Evolutionary conservation across 2,888 invertebrate genomes (phyloP).

Genomic region (Spisula solida): DNA sequence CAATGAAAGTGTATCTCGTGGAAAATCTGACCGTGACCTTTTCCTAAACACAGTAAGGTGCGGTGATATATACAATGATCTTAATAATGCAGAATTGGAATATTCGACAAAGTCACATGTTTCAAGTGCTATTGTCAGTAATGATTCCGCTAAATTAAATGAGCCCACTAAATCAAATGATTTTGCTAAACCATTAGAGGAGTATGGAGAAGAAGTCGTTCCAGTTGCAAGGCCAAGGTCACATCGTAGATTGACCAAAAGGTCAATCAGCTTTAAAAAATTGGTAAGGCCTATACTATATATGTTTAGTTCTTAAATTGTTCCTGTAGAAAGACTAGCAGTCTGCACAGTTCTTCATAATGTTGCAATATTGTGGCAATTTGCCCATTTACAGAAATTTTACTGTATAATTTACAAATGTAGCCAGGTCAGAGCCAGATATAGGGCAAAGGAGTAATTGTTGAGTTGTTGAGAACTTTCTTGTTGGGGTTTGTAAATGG

Average conservation of each 20-base stretch:
- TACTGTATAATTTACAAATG: no score
- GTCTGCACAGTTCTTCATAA: no score
- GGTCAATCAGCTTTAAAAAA: conserved; percentile 59
- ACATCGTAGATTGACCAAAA: conserved; percentile 52
- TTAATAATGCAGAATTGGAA: background rate
- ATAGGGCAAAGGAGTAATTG: no score
- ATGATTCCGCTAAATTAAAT: no score
- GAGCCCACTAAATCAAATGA: no score
- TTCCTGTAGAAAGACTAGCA: no score
- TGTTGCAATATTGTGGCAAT: no score
- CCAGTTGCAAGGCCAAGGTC: conserved; percentile 51
- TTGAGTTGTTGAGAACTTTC: no score
- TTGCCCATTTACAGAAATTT: no score
- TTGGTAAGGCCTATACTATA: conserved; percentile 55
- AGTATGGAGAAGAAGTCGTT: background rate
- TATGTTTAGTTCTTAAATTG: background rate
- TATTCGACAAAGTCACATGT: no score
- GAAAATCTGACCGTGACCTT: background rate
- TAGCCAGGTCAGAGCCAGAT: no score
- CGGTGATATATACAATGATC: background rate
- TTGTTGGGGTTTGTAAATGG: no score
- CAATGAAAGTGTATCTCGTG: background rate
- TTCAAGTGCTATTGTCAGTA: background rate
- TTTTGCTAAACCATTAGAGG: background rate
- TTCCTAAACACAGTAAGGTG: background rate